Percentiles rank a stretch among this genome's conserved stretches.
Evolutionary conservation across 2,113 vertebrate genomes (phyloP).

Genomic region (Hyperopisus bebe): DNA sequence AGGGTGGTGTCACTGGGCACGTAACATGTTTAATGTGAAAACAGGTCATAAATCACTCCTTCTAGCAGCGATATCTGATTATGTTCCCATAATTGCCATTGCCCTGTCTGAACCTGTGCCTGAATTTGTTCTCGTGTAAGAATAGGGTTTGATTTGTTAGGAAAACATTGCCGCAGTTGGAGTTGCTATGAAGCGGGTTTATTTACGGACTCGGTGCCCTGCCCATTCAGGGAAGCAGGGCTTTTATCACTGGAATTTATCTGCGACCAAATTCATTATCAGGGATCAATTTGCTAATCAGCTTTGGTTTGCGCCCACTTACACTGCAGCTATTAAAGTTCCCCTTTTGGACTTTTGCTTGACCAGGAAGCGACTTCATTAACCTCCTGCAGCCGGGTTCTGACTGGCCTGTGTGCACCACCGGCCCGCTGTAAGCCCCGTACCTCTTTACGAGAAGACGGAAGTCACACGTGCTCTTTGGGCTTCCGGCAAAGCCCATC

Average conservation of each 20-base stretch:
- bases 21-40: conserved; percentile 62
- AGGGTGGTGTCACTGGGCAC: conserved; percentile 53
- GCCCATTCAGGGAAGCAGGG: neutral
- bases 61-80: conserved; percentile 50
- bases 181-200: conserved; percentile 11
- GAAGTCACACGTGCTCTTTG: neutral
- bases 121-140: conserved; percentile 27
- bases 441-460: neutral
- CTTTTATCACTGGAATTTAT: conserved; percentile 23
- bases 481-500: neutral
- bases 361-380: neutral
- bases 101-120: conserved; percentile 20
- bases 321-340: neutral
- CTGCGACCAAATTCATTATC: conserved; percentile 22
- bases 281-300: conserved; percentile 12
- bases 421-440: neutral
- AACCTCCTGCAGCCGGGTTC: neutral
- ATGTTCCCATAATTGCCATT: conserved; percentile 31
- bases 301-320: neutral
- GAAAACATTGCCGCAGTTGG: conserved; percentile 19
- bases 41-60: conserved; percentile 63
- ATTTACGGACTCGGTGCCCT: conserved; percentile 15
- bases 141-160: conserved; percentile 26
- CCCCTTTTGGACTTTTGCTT: neutral
- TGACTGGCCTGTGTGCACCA: neutral